A percentile compares a stretch with the other conserved stretches of the same genome.
Evolutionary conservation across 2,797 vertebrate genomes (phyloP).

Genomic region (Helicolenus hilgendorfi): DNA sequence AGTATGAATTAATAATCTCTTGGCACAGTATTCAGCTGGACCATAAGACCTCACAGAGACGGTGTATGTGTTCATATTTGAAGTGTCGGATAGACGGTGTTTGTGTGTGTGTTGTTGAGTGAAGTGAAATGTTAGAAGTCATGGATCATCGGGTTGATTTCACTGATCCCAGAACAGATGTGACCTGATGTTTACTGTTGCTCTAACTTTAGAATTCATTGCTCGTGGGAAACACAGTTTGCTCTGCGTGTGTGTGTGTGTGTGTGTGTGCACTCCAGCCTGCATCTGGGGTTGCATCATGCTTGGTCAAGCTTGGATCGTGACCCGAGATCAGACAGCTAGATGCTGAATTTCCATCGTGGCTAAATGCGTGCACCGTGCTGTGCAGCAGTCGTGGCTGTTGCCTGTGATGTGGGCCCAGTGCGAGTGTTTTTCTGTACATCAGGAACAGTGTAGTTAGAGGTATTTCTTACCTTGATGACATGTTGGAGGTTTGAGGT

Average conservation of each 20-base stretch:
- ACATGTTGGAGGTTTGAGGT: constrained; percentile 9
- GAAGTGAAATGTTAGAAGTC: constrained; percentile 13
- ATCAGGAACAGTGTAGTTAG: not conserved
- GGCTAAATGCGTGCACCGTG: not conserved
- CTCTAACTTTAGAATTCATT: constrained; percentile 49
- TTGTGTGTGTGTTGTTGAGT: not conserved
- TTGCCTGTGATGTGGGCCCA: constrained; percentile 2
- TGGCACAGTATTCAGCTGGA: not conserved
- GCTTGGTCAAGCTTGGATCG: constrained; percentile 28
- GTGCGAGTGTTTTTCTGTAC: not conserved
- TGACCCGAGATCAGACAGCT: constrained; percentile 43
- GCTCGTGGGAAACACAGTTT: constrained; percentile 58
- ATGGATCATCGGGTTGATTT: constrained; percentile 26
- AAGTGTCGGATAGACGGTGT: not conserved
- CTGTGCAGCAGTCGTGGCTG: not conserved
- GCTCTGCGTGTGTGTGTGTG: not conserved
- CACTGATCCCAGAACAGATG: constrained; percentile 63
- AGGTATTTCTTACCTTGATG: constrained; percentile 19
- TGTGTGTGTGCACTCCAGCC: not conserved
- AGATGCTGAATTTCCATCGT: constrained; percentile 10
- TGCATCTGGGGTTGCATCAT: constrained; percentile 24
- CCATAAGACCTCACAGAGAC: not conserved
- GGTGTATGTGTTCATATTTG: not conserved
- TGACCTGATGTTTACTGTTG: constrained; percentile 68
- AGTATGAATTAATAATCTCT: not conserved